phyloP scores from a whole-genome alignment of 2,888 invertebrate genomes.

The Caenorhabditis imperialis region DNA sequence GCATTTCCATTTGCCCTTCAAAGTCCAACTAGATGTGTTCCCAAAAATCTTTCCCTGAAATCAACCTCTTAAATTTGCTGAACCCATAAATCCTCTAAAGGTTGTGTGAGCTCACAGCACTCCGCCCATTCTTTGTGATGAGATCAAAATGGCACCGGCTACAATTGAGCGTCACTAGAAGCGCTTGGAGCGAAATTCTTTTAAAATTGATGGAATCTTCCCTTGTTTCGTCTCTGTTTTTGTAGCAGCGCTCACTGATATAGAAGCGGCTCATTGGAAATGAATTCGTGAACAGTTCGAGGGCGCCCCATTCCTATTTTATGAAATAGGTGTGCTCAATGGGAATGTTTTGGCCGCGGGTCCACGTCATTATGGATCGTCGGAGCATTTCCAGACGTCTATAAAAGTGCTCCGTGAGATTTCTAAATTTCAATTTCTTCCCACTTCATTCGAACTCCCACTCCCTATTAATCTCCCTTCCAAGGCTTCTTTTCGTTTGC shows the following conservation, averaged over 20 bases:
- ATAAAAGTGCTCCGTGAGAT: too few relatives aligned
- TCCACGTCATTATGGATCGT: conserved; percentile 21
- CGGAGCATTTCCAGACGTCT: background rate
- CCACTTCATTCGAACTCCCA: background rate
- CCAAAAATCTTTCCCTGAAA: too few relatives aligned
- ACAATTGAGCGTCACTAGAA: conserved; percentile 2
- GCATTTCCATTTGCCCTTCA: too few relatives aligned
- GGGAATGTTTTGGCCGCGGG: conserved; percentile 10
- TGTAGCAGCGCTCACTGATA: background rate
- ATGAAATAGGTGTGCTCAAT: conserved; percentile 42
- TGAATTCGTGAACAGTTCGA: conserved; percentile 45
- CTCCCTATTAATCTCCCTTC: background rate
- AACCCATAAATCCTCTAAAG: too few relatives aligned
- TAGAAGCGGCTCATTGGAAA: conserved; percentile 40
- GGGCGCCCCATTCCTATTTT: conserved; percentile 20
- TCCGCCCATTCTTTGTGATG: background rate
- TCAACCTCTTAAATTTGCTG: too few relatives aligned
- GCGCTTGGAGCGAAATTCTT: conserved; percentile 19
- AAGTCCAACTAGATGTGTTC: too few relatives aligned
- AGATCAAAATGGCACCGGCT: conserved; percentile 14
- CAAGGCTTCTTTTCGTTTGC: background rate
- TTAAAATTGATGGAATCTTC: conserved; percentile 48
- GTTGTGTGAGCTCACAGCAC: too few relatives aligned
- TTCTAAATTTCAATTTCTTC: background rate
- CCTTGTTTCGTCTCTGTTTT: conserved; percentile 8